Conservation (phyloP, 2,113 vertebrate species). For the Gasterosteus nipponicus region DNA sequence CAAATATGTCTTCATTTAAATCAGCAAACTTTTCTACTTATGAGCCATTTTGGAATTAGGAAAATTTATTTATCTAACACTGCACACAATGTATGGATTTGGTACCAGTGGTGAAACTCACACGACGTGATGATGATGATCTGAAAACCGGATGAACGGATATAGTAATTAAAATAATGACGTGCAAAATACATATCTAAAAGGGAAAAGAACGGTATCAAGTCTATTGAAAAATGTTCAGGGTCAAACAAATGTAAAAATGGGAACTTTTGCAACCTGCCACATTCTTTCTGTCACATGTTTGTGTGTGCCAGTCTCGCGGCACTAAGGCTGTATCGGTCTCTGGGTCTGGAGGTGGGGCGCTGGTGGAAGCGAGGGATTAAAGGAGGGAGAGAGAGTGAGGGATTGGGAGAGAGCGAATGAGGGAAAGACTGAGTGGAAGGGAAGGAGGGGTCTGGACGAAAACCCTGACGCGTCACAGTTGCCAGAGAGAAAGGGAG, state of each 20-base stretch:
- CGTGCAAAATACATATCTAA: not conserved
- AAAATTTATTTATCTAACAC: not conserved
- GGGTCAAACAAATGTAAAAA: not conserved
- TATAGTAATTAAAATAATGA: not conserved
- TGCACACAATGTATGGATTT: not conserved
- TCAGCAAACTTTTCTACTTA: not conserved
- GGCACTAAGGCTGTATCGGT: slow-evolving; percentile 49
- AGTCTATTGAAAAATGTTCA: not conserved
- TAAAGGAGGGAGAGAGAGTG: slow-evolving; percentile 39
- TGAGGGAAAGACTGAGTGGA: slow-evolving; percentile 47
- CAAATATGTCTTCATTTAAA: not conserved
- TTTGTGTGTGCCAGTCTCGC: slow-evolving; percentile 20
- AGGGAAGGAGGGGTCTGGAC: slow-evolving; percentile 67
- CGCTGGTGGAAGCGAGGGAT: slow-evolving; percentile 24
- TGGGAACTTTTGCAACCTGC: not conserved
- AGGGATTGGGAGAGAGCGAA: slow-evolving; percentile 51
- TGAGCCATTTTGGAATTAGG: not conserved
- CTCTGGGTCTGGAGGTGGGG: slow-evolving; percentile 55
- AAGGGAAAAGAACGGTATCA: not conserved
- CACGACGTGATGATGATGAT: not conserved
- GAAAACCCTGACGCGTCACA: slow-evolving; percentile 67
- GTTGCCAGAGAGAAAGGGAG: slow-evolving; percentile 43
- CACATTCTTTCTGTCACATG: not conserved
- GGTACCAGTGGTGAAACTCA: not conserved
- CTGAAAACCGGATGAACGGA: not conserved